Evolutionary conservation across 2,113 vertebrate genomes (phyloP).

Genomic region (Neodon shergylaensis): DNA sequence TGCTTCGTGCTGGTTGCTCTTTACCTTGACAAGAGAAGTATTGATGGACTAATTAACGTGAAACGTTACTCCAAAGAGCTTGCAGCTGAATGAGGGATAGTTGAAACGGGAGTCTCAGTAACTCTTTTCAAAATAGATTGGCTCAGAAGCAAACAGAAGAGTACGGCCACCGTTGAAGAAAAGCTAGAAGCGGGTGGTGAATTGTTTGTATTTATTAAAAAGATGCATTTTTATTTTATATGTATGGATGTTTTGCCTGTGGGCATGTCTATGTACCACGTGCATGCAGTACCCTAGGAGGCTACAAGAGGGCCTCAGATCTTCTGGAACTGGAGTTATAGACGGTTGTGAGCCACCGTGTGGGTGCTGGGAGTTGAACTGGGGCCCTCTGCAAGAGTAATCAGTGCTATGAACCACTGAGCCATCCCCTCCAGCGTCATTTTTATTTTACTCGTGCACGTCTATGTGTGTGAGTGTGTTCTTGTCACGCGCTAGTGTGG

Average conservation of each 20-base stretch:
- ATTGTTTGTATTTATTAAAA: not conserved
- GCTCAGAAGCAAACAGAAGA: not conserved
- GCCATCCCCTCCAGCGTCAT: not conserved
- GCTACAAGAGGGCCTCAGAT: not conserved
- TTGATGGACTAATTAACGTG: not conserved
- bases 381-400: not conserved
- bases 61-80: not conserved
- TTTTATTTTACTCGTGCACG: not conserved
- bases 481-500: not conserved
- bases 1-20: not conserved
- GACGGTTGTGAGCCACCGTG: not conserved
- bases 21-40: not conserved
- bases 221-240: not conserved
- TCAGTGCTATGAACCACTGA: not conserved
- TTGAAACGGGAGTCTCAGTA: not conserved
- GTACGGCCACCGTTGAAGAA: not conserved
- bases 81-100: not conserved
- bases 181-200: not conserved
- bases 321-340: not conserved
- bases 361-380: not conserved
- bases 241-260: not conserved
- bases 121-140: not conserved
- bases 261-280: not conserved
- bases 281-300: not conserved
- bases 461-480: not conserved